Evolutionary conservation across 37 sponge, comb jelly and placozoan species (phyloP), one percentile per base, ranked within the genome.

Genomic region (Theonella swinhoei): DNA sequence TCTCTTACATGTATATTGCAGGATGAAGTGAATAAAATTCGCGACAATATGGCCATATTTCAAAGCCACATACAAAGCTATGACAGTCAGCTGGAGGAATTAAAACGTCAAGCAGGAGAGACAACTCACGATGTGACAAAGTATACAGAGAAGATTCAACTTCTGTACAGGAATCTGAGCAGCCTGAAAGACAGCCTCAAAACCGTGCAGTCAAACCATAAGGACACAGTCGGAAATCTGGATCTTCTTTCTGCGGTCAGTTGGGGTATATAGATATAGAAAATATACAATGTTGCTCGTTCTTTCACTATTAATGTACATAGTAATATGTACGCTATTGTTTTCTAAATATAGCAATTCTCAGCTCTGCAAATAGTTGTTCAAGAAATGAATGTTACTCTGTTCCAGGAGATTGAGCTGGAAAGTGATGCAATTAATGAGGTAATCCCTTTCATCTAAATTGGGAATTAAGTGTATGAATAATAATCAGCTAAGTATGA

Each of bases 41-140:
- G 39, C 36, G 36, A 28, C 14, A 22, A 37, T 1, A 76, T 88
- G 77, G 88, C 82, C 20, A 28, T 31, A 8, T 29, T 81, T 11
- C 75, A 42, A 9, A 76, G 76, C 65, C 0, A 32, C 9, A 40
- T 79, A 0, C 14, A 79, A 24, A 63, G 35, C 67, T 64, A 64
- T 79, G 80, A 86, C 37, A 9, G 39, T 20, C 70, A 61, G 26
- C 62, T 86, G 24, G 8, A 29, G 25, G 74, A 63, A 14, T 19
- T 72, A 9, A 62, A 35, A 1, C 25, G 37, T 43, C 62, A 39
- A 2, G 28, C 72, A 9, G 87, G 87, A 4, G 80, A 79, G 74
- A 30, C 68, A 11, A 31, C 39, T 29, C 72, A 33, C 26, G 67
- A 40, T 83, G 76, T 59, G 85, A 85, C 78, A 72, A 89, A 74